Base-by-base conservation (phyloP, 1,140 invertebrate species). In the Teleogryllus occipitalis region DNA sequence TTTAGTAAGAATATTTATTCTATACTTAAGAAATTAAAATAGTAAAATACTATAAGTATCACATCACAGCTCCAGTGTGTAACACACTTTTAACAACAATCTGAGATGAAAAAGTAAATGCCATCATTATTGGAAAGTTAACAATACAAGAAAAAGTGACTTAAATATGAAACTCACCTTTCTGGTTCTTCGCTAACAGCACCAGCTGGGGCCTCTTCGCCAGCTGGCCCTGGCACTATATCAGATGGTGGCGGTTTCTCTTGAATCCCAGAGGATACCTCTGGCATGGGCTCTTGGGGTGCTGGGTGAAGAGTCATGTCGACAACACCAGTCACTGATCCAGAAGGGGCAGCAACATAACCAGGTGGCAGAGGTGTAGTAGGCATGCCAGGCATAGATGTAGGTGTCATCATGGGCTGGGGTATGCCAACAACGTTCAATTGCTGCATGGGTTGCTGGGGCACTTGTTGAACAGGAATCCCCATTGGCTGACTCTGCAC, bases 401-500 rank as follows among this genome's bases (percentile, higher is more conserved):
- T 65, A 14, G 54, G 54, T 65, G 54, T 65, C 54, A 65, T 65
- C 54, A 65, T 65, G 2, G 54, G 76, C 76, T 77, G 76, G 46
- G 76, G 18, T 18, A 27, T 15, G 7, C 46, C 76, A 15, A 27
- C 21, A 46, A 46, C 74, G 6, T 75, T 10, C 39, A 22, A 46
- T 39, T 77, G 76, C 39, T 77, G 76, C 18, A 48, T 12, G 5
- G 76, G 76, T 39, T 47, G 39, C 15, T 48, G 46, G 39, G 76
- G 8, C 21, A 77, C 76, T 77, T 77, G 76, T 49, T 77, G 76
- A 10, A 54, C 46, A 47, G 10, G 76, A n/a, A 78, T 72, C n/a
- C 14, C 27, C 21, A 27, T 46, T 78, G 27, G 78, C 54, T 49
- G 78, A 27, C 48, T 22, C 21, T 75, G 74, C 21, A 75, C 21